Evolutionary conservation across 1,140 invertebrate species (phyloP).

Genomic region (Solenopsis invicta): DNA sequence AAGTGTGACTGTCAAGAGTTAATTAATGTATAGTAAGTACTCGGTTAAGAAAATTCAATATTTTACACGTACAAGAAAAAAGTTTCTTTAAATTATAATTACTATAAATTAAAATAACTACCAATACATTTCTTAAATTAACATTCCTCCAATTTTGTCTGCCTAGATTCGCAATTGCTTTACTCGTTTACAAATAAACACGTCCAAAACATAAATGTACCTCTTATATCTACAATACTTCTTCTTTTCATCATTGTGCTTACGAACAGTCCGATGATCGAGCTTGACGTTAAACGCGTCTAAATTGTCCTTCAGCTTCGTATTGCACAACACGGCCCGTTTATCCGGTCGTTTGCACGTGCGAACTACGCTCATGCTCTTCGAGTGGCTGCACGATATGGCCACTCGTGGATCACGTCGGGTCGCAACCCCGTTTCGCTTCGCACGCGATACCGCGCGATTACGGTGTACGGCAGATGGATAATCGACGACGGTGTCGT

Average conservation of each 20-base stretch:
- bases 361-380: constrained; percentile 34
- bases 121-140: neutral
- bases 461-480: constrained; percentile 50
- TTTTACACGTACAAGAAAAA: neutral
- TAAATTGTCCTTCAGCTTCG: neutral
- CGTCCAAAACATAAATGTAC: neutral
- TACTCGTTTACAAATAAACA: neutral
- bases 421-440: constrained; percentile 62
- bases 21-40: neutral
- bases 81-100: too few species aligned
- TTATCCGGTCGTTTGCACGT: constrained; percentile 54
- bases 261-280: neutral
- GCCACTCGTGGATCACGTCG: constrained; percentile 50
- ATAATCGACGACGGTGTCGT: constrained; percentile 60
- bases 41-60: neutral
- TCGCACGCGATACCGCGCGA: constrained; percentile 60
- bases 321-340: constrained; percentile 50
- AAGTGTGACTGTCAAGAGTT: neutral
- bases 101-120: too few species aligned
- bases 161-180: neutral
- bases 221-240: neutral
- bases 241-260: neutral
- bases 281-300: constrained; percentile 4
- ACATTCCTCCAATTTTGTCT: neutral
- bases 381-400: constrained; percentile 27